Base-by-base conservation (phyloP, 2,888 invertebrate species). In the Hemistola chrysoprasaria region DNA sequence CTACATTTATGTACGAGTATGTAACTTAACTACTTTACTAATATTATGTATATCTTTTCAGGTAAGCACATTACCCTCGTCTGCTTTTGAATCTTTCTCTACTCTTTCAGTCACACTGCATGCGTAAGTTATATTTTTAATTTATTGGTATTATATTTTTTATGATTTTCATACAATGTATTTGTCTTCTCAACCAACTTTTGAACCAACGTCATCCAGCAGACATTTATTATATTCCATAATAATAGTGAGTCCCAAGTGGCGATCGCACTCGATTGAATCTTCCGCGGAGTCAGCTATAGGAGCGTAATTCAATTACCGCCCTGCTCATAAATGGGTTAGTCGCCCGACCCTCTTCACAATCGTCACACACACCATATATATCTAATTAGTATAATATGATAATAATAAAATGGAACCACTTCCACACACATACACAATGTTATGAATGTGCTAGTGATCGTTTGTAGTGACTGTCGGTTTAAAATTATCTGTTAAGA, bases 301-400 rank as follows among this genome's bases (percentile, higher is more conserved):
- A 54, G 58, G n/a, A n/a, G 62, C 46, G 56, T 80, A 79, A 81
- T 79, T 75, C 61, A 76, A 80, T 80, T 80, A 78, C 71, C 65
- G 65, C 65, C 63, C 67, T 52, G 52, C 61, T 70, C 67, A 70
- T 78, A 75, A 79, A 78, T 78, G 75, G 78, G 78, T 79, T 80
- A 78, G 71, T 75, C 68, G 74, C 75, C 71, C 67, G 75, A 70
- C 75, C 30, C 74, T 72, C 72, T 59, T 59, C 58, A 49, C 57
- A 50, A 41, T 48, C 56, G 47, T 59, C 60, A 51, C 50, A 51
- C 57, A 8, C 22, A 8, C 48, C 47, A 42, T 59, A 44, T 47
- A 9, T 24, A 23, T 7, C 31, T 40, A 37, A 35, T 46, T 36
- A 41, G 34, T 23, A 26, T 25, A 8, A 27, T 11, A 24, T 22